Evolutionary conservation across 2,888 invertebrate species (phyloP), one percentile per base, ranked within the genome.

Genomic region (Luffia ferchaultella): DNA sequence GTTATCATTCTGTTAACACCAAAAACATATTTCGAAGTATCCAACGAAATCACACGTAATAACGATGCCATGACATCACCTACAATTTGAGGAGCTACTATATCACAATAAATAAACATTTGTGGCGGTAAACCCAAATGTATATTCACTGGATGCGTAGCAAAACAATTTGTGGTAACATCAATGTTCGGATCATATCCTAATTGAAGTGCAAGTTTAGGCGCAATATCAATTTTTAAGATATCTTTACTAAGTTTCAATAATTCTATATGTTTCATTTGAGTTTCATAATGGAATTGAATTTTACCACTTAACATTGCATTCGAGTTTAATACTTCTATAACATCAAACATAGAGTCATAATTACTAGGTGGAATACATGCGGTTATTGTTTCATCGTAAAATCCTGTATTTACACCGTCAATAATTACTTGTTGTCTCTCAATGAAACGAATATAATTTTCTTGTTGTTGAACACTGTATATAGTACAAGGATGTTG

Each of bases 1-100:
- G 48, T 41, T 50, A 60, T 57, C 59, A 59, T 62, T 57, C 58
- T 59, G 49, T 57, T 54, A 1, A 59, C 49, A 12, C 60, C 60
- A 48, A 59, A 30, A 30, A 30, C 55, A 45, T 59, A 57, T 44
- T 57, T 56, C 2, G 56, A 18, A 1, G 57, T 55, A 50, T 57
- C 57, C 50, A 60, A 49, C 17, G 60, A 53, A 52, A 60, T 56
- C 0, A 61, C 56, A 50, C 59, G 52, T 20, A 61, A 16, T 16
- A 61, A 48, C 3, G 59, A 48, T 42, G 55, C 45, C 54, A 61
- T 59, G 0, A 58, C 59, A 56, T 61, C 60, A 5, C 57, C 57
- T 0, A 56, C 55, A n/a, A 54, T 52, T 20, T 55, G 57, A 12
- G 53, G 52, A 48, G 57, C 51, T 3, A 59, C 48, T 7, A 59